A percentile compares a stretch with the other conserved stretches of the same genome.
Evolutionary conservation across 2,888 invertebrate genomes (phyloP).

Genomic region (Helicoverpa assulta): DNA sequence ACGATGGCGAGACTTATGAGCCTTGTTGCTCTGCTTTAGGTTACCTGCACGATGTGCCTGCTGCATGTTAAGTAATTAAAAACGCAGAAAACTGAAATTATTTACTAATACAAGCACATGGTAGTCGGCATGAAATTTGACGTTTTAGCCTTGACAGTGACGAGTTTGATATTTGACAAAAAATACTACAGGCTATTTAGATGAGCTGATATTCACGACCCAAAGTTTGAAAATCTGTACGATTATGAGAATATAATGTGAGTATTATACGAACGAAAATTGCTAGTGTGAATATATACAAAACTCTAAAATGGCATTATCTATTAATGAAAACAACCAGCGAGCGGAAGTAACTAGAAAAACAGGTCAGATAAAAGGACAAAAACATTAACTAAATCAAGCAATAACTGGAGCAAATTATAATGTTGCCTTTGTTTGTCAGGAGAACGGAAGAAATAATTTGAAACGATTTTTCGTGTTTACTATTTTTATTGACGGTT

Average conservation of each 20-base stretch:
- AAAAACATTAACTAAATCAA: too few relatives aligned
- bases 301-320: too few relatives aligned
- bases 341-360: too few relatives aligned
- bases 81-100: slow-evolving; percentile 50
- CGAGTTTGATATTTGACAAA: neutral
- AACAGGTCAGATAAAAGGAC: too few relatives aligned
- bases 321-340: too few relatives aligned
- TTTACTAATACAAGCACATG: slow-evolving; percentile 74
- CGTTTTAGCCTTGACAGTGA: slow-evolving; percentile 18
- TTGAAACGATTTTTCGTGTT: too few relatives aligned
- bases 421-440: too few relatives aligned
- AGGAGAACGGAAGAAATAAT: too few relatives aligned
- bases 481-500: neutral
- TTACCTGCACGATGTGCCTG: slow-evolving; percentile 95
- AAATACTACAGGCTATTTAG: neutral
- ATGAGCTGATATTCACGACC: slow-evolving; percentile 18
- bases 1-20: slow-evolving; percentile 97
- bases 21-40: slow-evolving; percentile 98
- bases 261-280: neutral
- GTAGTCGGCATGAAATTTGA: slow-evolving; percentile 34
- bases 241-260: neutral
- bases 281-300: neutral
- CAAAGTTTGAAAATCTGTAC: neutral
- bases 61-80: slow-evolving; percentile 78
- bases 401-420: too few relatives aligned